A percentile compares a stretch with the other conserved stretches of the same genome.
Evolutionary conservation across 2,888 invertebrate species (phyloP).

Genomic region (Deilephila elpenor): DNA sequence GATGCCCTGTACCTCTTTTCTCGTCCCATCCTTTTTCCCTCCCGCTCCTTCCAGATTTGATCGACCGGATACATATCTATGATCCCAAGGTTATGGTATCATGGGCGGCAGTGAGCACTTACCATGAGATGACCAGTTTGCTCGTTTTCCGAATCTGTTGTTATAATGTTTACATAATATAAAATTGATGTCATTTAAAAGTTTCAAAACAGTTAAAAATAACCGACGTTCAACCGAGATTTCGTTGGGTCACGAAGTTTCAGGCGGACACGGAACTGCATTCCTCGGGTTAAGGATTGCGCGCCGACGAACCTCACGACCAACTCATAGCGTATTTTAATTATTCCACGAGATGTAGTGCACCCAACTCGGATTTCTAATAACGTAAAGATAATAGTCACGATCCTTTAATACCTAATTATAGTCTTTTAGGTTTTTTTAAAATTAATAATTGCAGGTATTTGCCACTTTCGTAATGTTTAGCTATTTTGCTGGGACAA

Average conservation of each 20-base stretch:
- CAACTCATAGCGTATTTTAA: not conserved
- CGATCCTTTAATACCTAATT: not conserved
- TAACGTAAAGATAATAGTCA: not conserved
- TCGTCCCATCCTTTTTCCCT: too few species aligned
- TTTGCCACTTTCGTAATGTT: not conserved
- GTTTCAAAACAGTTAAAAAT: too few species aligned
- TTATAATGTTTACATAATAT: not conserved
- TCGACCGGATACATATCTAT: too few species aligned
- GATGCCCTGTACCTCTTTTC: too few species aligned
- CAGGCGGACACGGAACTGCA: constrained; percentile 1
- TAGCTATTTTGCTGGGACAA: not conserved
- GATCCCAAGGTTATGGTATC: too few species aligned
- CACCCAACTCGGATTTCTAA: not conserved
- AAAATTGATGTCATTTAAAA: not conserved
- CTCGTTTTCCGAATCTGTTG: too few species aligned
- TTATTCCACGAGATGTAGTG: constrained; percentile 4
- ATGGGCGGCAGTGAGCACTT: too few species aligned
- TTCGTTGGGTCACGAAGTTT: constrained; percentile 7
- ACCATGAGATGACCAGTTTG: too few species aligned
- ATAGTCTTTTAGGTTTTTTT: not conserved
- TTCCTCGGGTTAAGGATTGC: constrained; percentile 9
- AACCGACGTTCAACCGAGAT: not conserved
- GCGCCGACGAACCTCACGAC: constrained; percentile 8
- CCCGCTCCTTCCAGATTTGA: too few species aligned
- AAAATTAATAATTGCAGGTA: not conserved